A percentile compares a stretch with the other conserved stretches of the same genome.
These are phyloP conservation scores for Andrena praecox DNA, from an alignment of 2,888 invertebrate genomes.

Conservation along the genomic window DNA sequence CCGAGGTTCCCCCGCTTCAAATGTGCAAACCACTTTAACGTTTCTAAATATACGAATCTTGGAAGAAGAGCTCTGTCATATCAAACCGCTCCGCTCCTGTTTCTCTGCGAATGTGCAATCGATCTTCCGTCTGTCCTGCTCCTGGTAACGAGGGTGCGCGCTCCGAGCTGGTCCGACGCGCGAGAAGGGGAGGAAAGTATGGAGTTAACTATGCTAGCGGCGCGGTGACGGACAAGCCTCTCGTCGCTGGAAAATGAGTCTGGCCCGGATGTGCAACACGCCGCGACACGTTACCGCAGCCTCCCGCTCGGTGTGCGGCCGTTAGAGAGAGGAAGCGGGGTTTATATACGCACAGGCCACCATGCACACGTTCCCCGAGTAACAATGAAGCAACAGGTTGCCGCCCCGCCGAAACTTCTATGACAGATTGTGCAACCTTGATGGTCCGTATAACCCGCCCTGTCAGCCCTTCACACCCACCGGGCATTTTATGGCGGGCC, in stretches of 20 bases:
- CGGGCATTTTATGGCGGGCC: constrained; percentile 68
- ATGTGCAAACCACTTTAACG: no score
- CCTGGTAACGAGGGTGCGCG: no score
- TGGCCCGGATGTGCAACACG: constrained; percentile 54
- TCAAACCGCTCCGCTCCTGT: no score
- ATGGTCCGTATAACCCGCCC: constrained; percentile 74
- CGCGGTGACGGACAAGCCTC: constrained; percentile 62
- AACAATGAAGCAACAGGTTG: constrained; percentile 79
- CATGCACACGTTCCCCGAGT: constrained; percentile 71
- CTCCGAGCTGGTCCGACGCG: background rate
- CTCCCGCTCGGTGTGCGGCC: constrained; percentile 31
- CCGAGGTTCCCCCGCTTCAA: no score
- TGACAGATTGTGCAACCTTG: constrained; percentile 78
- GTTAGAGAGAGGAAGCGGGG: constrained; percentile 65
- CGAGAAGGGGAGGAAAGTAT: constrained; percentile 14
- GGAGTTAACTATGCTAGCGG: constrained; percentile 54
- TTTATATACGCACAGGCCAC: constrained; percentile 60
- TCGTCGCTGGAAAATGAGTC: constrained; percentile 64
- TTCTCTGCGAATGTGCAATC: no score
- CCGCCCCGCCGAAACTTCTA: constrained; percentile 72
- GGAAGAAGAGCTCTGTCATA: no score
- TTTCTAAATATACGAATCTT: no score
- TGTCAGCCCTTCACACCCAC: constrained; percentile 76
- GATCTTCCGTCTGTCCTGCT: background rate
- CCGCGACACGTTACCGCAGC: constrained; percentile 42